Evolutionary conservation across 2,888 invertebrate species (phyloP).

Genomic region (Agonopterix heracliana): DNA sequence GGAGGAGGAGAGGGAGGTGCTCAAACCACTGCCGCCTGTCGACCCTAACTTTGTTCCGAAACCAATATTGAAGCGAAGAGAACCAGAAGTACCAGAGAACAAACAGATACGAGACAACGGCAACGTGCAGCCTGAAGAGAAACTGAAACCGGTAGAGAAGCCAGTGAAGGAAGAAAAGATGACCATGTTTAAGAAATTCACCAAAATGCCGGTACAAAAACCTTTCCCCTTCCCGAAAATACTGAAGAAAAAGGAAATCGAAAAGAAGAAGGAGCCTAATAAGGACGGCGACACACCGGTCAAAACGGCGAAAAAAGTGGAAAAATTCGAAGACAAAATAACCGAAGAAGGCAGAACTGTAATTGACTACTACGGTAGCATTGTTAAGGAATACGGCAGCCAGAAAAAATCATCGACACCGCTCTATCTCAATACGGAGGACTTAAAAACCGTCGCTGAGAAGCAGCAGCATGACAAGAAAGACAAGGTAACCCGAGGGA

Average conservation of each 20-base stretch:
- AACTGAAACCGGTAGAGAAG: constrained; percentile 27
- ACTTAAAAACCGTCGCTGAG: constrained; percentile 76
- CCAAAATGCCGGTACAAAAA: constrained; percentile 57
- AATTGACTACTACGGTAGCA: constrained; percentile 87
- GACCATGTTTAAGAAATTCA: constrained; percentile 59
- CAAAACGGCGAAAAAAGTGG: constrained; percentile 29
- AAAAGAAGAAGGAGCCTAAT: constrained; percentile 29
- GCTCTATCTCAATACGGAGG: constrained; percentile 78
- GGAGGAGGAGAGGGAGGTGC: constrained; percentile 72
- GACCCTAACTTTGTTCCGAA: constrained; percentile 85
- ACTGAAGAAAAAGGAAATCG: constrained; percentile 51
- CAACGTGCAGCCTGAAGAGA: constrained; percentile 26
- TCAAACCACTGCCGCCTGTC: constrained; percentile 78
- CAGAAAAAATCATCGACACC: constrained; percentile 65
- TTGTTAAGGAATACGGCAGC: constrained; percentile 82
- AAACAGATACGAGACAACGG: constrained; percentile 21
- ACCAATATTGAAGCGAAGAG: constrained; percentile 83
- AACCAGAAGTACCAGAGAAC: constrained; percentile 38
- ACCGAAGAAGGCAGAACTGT: constrained; percentile 82
- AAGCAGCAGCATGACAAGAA: constrained; percentile 54
- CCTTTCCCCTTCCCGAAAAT: constrained; percentile 55
- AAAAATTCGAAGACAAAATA: constrained; percentile 48
- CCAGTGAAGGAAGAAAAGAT: constrained; percentile 53
- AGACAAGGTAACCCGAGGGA: constrained; percentile 35
- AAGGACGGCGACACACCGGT: constrained; percentile 19